Base-by-base conservation (phyloP, 2,888 invertebrate genomes). In the Drosophila macrospina region DNA sequence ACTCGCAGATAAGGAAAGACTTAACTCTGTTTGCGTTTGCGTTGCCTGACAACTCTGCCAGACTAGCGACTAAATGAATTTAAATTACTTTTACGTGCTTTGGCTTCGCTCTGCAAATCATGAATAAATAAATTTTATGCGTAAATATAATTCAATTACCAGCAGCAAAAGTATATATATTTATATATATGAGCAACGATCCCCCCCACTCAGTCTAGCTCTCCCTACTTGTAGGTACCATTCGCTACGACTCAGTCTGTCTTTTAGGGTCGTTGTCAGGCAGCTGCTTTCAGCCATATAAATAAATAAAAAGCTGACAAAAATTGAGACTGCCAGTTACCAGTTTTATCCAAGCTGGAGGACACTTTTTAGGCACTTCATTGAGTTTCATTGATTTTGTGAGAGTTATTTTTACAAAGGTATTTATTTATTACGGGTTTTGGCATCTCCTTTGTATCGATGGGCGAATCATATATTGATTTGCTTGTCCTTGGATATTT, bases 61-160 rank as follows among this genome's bases (percentile, higher is more conserved):
- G 55, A 52, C 47, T 68, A 50, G n/a, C 45, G 55, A 57, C 51
- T 54, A 82, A 86, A 86, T 88, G 62, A 69, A 80, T 88, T 84
- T 80, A 78, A 88, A 88, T 88, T 65, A 75, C 75, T 39, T 80
- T 68, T 86, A 85, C 88, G 84, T 88, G 84, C 72, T 66, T 45
- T 57, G 64, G 75, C 56, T 61, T 57, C 60, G 26, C 54, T 47
- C 24, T 55, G 45, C 45, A 69, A 80, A 67, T 66, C 80, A 72
- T 84, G 86, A 82, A 86, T 84, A 88, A 88, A 84, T 84, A 82
- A 78, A 78, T 79, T 75, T 75, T 63, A 79, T 86, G 83, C 74
- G 63, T 70, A 63, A 73, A 76, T 69, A 84, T 82, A 78, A 82
- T 84, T 78, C 83, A 84, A 86, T 84, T 84, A 86, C 61, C 60